These are phyloP conservation scores for Heliconius erato DNA, from an alignment of 2,888 invertebrate genomes.

Conservation along the genomic window DNA sequence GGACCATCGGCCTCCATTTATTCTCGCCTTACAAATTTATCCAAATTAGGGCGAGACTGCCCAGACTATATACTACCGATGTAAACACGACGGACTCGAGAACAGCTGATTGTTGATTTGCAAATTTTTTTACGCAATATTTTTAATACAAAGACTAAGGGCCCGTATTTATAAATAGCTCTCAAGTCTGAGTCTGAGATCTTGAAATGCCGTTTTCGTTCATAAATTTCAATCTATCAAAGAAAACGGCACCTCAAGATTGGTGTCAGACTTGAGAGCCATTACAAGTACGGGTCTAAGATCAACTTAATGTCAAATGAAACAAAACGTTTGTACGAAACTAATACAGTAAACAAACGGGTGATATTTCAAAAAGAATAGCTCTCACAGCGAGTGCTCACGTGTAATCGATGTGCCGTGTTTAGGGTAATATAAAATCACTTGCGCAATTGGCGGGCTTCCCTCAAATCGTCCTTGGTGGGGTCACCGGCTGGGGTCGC, in stretches of 20 bases:
- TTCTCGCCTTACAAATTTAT: constrained; percentile 41
- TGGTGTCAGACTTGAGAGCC: too few species aligned
- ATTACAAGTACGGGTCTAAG: neutral
- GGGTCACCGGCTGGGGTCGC: constrained; percentile 70
- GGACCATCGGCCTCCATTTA: constrained; percentile 60
- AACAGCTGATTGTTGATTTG: constrained; percentile 37
- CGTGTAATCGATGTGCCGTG: constrained; percentile 1
- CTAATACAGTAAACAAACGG: neutral
- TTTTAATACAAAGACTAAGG: neutral
- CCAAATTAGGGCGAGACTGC: constrained; percentile 35
- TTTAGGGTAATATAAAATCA: constrained; percentile 38
- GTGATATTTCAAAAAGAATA: neutral
- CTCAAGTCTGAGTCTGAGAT: too few species aligned
- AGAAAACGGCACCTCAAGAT: too few species aligned
- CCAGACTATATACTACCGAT: constrained; percentile 34
- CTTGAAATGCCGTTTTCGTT: too few species aligned
- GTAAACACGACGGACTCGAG: constrained; percentile 13
- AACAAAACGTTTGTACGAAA: neutral
- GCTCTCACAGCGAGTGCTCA: neutral
- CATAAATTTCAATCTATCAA: too few species aligned
- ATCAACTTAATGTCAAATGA: neutral
- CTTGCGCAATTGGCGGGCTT: constrained; percentile 64
- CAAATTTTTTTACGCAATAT: constrained; percentile 10
- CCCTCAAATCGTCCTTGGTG: constrained; percentile 58
- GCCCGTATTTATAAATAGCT: too few species aligned